Evolutionary conservation across 2,113 vertebrate genomes (phyloP).

Genomic region (Trachemys scripta): DNA sequence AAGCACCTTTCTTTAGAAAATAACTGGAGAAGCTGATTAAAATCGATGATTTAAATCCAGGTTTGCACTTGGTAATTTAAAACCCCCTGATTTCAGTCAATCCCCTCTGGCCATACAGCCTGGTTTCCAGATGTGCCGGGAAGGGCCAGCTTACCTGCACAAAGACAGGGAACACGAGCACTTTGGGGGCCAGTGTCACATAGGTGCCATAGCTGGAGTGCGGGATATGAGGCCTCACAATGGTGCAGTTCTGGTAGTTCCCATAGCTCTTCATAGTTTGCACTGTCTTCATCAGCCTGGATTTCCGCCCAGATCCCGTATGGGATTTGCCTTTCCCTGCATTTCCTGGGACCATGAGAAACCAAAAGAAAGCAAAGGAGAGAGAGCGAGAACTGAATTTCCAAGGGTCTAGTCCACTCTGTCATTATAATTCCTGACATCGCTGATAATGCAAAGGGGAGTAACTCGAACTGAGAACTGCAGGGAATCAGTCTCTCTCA

Average conservation of each 20-base stretch:
- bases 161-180: constrained; percentile 94
- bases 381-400: background rate
- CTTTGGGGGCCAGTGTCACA: constrained; percentile 90
- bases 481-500: background rate
- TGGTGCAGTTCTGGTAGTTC: constrained; percentile 93
- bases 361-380: background rate
- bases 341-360: constrained; percentile 32
- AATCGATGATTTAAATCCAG: background rate
- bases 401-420: rapidly evolving
- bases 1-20: background rate
- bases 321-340: constrained; percentile 74
- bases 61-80: background rate
- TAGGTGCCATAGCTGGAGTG: constrained; percentile 91
- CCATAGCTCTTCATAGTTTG: constrained; percentile 85
- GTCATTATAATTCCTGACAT: background rate
- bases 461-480: background rate
- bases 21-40: background rate
- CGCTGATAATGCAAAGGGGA: background rate
- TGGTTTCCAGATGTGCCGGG: rapidly evolving
- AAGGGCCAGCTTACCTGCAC: constrained; percentile 87
- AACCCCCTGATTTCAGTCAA: background rate
- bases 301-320: constrained; percentile 79
- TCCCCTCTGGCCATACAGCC: rapidly evolving
- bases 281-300: constrained; percentile 87
- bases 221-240: constrained; percentile 85